Evolutionary conservation across 92 coral and sea anemone species (phyloP).

Genomic region (Anthopleura xanthogrammica): DNA sequence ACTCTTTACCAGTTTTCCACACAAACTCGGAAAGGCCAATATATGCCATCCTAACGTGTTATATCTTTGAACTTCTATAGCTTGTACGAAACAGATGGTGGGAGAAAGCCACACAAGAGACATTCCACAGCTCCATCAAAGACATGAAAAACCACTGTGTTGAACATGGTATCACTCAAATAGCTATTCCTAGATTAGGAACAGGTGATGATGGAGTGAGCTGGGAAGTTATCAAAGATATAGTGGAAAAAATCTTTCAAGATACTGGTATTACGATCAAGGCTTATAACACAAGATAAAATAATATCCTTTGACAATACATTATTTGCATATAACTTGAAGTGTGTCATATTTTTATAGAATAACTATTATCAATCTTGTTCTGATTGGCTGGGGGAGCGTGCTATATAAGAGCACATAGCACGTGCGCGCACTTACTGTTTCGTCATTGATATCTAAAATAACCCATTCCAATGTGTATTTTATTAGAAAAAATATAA

Average conservation of each 20-base stretch:
- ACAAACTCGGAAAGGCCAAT: no score
- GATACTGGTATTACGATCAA: slow-evolving; percentile 71
- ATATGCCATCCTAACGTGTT: not conserved
- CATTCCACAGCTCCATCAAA: slow-evolving; percentile 60
- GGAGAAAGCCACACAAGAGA: slow-evolving; percentile 62
- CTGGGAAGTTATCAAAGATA: slow-evolving; percentile 66
- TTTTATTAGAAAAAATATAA: no score
- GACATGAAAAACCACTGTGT: slow-evolving; percentile 67
- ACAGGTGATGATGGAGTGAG: slow-evolving; percentile 78
- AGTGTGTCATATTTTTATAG: not conserved
- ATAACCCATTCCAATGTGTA: no score
- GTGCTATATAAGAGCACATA: no score
- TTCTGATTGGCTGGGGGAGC: no score
- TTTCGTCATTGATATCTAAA: no score
- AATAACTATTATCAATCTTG: no score
- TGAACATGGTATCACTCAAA: slow-evolving; percentile 49
- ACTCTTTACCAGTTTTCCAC: no score
- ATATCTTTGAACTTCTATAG: slow-evolving; percentile 26
- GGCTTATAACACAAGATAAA: slow-evolving; percentile 75
- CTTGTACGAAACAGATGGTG: slow-evolving; percentile 85
- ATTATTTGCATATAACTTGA: not conserved
- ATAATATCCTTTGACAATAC: not conserved
- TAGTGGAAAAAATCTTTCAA: slow-evolving; percentile 65
- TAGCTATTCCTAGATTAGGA: slow-evolving; percentile 86
- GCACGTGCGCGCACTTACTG: no score